These are phyloP conservation scores for Dexiosoma caninum DNA, from an alignment of 2,888 invertebrate genomes.

Conservation along the genomic window DNA sequence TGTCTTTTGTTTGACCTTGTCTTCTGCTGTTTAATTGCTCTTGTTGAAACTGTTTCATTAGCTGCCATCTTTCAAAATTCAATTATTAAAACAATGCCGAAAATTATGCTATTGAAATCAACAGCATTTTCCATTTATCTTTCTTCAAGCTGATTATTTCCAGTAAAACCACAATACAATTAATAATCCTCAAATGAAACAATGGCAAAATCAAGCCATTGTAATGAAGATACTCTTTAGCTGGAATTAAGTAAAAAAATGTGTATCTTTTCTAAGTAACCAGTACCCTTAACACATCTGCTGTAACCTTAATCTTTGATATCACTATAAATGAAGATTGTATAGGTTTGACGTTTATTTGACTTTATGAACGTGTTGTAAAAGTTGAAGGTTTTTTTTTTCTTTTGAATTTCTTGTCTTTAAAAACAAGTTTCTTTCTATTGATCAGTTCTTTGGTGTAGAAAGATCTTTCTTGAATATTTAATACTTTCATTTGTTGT, in stretches of 20 bases:
- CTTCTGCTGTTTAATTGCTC: background rate
- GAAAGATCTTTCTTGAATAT: background rate
- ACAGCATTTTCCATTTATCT: background rate
- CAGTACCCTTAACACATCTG: constrained; percentile 55
- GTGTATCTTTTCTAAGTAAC: background rate
- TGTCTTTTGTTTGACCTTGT: background rate
- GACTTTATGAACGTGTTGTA: background rate
- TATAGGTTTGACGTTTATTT: background rate
- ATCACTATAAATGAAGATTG: constrained; percentile 17
- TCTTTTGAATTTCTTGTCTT: background rate
- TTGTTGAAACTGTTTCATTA: background rate
- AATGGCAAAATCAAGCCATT: background rate
- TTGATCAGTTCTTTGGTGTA: constrained; percentile 19
- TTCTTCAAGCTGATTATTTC: background rate
- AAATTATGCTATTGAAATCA: background rate
- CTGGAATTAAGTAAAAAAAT: background rate
- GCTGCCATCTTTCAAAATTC: background rate
- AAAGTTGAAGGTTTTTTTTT: background rate
- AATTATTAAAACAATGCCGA: background rate
- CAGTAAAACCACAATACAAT: constrained; percentile 7
- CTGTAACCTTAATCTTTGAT: constrained; percentile 58
- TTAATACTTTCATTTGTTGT: constrained; percentile 21
- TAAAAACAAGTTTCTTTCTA: constrained; percentile 40
- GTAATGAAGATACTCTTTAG: background rate
- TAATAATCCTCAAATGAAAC: background rate